phyloP scores from a whole-genome alignment of 64 coral and sea anemone species.

The Catalaphyllia jardinei region DNA sequence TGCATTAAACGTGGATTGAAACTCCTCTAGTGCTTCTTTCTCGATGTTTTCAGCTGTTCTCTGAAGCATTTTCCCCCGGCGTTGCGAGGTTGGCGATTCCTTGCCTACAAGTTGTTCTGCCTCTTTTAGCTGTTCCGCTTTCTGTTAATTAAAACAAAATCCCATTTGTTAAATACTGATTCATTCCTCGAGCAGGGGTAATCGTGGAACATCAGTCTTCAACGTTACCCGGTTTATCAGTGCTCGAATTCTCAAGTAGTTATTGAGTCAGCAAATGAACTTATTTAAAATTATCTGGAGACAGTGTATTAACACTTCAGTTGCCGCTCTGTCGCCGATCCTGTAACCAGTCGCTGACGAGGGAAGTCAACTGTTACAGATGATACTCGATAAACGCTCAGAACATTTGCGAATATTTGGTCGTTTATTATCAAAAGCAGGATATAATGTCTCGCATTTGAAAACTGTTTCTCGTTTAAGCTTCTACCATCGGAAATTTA shows the following conservation, averaged over 20 bases:
- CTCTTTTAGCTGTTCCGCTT: slow-evolving; percentile 42
- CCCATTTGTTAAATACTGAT: slow-evolving; percentile 8
- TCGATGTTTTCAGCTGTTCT: slow-evolving; percentile 48
- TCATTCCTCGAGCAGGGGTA: neutral
- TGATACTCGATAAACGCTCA: neutral
- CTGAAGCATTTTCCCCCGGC: slow-evolving; percentile 25
- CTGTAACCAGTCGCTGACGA: too few species aligned
- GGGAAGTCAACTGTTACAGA: too few species aligned
- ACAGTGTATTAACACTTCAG: neutral
- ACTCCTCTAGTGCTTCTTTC: slow-evolving; percentile 44
- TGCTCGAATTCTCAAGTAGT: neutral
- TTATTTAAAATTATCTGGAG: neutral
- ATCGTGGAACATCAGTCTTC: neutral
- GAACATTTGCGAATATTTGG: neutral
- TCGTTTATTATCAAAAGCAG: too few species aligned
- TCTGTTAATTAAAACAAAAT: slow-evolving; percentile 42
- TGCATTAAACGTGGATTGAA: slow-evolving; percentile 41
- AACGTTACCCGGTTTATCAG: neutral
- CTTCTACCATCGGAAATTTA: too few species aligned
- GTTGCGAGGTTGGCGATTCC: slow-evolving; percentile 22
- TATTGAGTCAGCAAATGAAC: neutral
- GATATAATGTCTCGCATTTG: neutral
- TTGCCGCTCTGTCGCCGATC: neutral
- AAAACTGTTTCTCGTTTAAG: neutral
- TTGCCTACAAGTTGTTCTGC: slow-evolving; percentile 40